phyloP scores from a whole-genome alignment of 2,888 invertebrate genomes.

The Patella pellucida region DNA sequence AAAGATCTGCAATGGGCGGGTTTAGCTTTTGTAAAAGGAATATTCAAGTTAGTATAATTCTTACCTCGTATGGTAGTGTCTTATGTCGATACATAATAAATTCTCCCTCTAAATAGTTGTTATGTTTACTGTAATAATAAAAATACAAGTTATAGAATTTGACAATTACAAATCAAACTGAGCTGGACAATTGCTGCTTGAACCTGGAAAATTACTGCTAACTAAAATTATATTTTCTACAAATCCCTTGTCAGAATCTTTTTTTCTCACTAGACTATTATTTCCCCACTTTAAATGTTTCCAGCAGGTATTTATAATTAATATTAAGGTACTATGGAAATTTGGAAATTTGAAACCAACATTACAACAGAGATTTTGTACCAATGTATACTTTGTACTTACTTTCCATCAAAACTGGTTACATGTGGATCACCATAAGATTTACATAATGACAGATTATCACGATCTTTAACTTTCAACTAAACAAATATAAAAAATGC shows the following conservation, averaged over 20 bases:
- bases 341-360: too few relatives aligned
- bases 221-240: too few relatives aligned
- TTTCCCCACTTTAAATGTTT: too few relatives aligned
- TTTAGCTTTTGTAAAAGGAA: too few relatives aligned
- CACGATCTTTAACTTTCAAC: slow-evolving; percentile 42
- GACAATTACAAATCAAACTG: neutral
- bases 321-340: too few relatives aligned
- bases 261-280: too few relatives aligned
- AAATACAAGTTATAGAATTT: neutral
- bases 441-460: slow-evolving; percentile 44
- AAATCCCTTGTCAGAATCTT: too few relatives aligned
- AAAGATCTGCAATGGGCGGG: too few relatives aligned
- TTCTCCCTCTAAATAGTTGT: slow-evolving; percentile 58
- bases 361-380: too few relatives aligned
- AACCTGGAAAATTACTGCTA: neutral
- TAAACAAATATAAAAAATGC: slow-evolving; percentile 18
- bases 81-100: slow-evolving; percentile 57
- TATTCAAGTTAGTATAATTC: neutral
- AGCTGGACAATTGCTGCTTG: neutral
- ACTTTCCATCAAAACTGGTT: slow-evolving; percentile 56
- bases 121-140: slow-evolving; percentile 43
- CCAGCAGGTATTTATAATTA: too few relatives aligned
- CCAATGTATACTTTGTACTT: slow-evolving; percentile 32
- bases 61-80: slow-evolving; percentile 57
- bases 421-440: slow-evolving; percentile 51